Evolutionary conservation across 2,888 invertebrate species (phyloP).

Genomic region (Andrena trimmerana): DNA sequence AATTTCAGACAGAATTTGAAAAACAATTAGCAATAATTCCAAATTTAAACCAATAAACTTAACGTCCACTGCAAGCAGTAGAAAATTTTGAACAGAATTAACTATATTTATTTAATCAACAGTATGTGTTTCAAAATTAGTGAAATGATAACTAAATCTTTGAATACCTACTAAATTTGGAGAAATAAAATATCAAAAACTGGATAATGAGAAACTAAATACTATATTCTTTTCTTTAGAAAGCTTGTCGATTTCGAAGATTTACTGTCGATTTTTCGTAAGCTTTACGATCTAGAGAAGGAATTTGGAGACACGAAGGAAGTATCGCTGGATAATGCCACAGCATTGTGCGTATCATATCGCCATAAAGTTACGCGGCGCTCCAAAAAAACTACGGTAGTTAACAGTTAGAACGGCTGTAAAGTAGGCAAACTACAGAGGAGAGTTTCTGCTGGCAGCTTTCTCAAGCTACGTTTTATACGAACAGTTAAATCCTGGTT

Average conservation of each 20-base stretch:
- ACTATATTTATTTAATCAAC: too few species aligned
- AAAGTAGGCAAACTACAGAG: conserved; percentile 10
- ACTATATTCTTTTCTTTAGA: background rate
- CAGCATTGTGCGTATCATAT: background rate
- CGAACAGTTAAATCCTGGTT: conserved; percentile 24
- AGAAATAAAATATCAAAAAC: too few species aligned
- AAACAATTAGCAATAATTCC: too few species aligned
- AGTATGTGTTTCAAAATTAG: too few species aligned
- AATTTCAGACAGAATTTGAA: too few species aligned
- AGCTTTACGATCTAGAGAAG: background rate
- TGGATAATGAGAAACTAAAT: too few species aligned
- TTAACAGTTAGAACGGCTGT: conserved; percentile 15
- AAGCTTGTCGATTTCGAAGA: background rate
- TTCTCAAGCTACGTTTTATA: conserved; percentile 31
- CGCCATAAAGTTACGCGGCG: background rate
- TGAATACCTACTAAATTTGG: too few species aligned
- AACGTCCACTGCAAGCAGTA: too few species aligned
- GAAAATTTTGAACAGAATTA: too few species aligned
- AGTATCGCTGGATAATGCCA: background rate
- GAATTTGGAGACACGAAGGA: background rate
- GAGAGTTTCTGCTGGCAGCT: conserved; percentile 11
- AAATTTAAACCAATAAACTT: too few species aligned
- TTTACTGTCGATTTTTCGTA: background rate
- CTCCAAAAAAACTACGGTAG: background rate
- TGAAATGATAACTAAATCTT: too few species aligned